Evolutionary conservation across 2,113 vertebrate species (phyloP), one percentile per base, ranked within the genome.

Genomic region (Cathartes aura): DNA sequence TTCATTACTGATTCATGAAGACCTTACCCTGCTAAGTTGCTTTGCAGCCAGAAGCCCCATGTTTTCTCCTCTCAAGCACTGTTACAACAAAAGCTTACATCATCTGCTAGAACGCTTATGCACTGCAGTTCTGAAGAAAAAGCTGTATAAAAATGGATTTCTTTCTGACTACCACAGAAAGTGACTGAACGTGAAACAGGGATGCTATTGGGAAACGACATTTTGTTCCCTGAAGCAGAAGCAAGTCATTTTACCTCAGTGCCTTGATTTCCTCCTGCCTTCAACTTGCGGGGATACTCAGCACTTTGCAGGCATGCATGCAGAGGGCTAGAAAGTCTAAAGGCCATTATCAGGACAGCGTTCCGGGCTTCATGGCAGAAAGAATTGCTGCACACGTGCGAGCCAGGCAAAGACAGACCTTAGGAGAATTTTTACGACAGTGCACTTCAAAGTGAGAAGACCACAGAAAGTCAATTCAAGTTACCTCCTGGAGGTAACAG

Each of bases 1-100:
- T 89, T 91, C 78, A 68, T 91, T 91, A 94, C 58, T 70, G 62
- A 94, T 93, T 97, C 87, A 82, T 72, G 38, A 95, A 83, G 38
- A 87, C 56, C 63, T 62, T 89, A 70, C 16, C 64, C 58, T 60
- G 62, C 70, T 94, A 79, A 73, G 58, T 4, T 88, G 43, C 76
- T 87, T 82, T 79, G 76, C 53, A 86, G 85, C 27, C 80, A 92
- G 32, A 72, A 90, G 82, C 36, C 38, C 56, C 52, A 20, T 15
- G 64, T 56, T 58, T 95, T 85, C 81, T 89, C 27, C 67, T 95
- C 87, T 59, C 21, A 87, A 75, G 52, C 56, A 71, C n/a, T 12
- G 26, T 71, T 84, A 83, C 21, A 81, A 86, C 40, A 90, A 74
- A 93, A 93, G 80, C 72, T 86, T 52, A 90, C 55, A 63, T 63